phyloP scores from a whole-genome alignment of 2,113 vertebrate species.

The Pelecanoides urinatrix region DNA sequence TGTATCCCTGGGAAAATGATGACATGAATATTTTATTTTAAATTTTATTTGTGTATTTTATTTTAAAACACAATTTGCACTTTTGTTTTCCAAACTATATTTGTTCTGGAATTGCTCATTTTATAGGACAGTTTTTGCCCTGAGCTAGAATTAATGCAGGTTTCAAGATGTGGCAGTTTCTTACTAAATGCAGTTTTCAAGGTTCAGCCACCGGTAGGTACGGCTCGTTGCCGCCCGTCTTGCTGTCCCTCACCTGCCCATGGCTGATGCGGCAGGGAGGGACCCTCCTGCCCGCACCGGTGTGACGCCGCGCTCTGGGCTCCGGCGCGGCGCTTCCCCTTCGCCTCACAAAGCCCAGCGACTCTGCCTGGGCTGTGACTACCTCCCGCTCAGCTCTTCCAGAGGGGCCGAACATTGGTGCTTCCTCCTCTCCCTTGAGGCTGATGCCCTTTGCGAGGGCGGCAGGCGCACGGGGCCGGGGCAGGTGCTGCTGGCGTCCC shows the following conservation, averaged over 20 bases:
- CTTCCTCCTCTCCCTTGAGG: too few species aligned
- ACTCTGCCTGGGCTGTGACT: neutral
- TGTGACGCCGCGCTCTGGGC: rapidly evolving
- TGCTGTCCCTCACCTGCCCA: neutral
- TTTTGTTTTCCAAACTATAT: neutral
- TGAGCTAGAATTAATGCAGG: rapidly evolving
- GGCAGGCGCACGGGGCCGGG: rapidly evolving
- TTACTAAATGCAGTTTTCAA: neutral
- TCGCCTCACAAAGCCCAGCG: rapidly evolving
- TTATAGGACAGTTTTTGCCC: neutral
- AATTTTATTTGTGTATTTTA: neutral
- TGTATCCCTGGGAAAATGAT: neutral
- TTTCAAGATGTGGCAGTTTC: neutral
- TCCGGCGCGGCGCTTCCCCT: rapidly evolving
- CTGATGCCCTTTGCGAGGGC: neutral
- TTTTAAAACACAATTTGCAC: neutral
- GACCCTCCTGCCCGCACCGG: neutral
- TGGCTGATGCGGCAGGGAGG: neutral
- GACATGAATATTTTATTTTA: neutral
- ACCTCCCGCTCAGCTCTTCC: too few species aligned
- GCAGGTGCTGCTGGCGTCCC: neutral
- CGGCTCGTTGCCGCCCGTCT: rapidly evolving
- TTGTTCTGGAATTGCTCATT: neutral
- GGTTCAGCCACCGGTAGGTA: too few species aligned
- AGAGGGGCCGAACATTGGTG: too few species aligned